Evolutionary conservation across 2,888 invertebrate species (phyloP).

Genomic region (Phragmatobia fuliginosa): DNA sequence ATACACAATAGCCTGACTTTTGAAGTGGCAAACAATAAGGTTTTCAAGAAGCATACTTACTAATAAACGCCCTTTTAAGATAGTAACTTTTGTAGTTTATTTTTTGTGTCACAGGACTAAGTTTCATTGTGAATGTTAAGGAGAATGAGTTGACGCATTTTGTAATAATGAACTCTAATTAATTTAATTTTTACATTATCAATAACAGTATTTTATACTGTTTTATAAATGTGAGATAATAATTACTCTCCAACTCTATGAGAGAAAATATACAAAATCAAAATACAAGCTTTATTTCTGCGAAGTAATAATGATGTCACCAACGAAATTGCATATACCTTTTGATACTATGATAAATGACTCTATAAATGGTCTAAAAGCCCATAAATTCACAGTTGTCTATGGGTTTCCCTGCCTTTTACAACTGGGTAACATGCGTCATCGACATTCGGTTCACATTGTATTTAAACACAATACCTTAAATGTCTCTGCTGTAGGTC

Average conservation of each 20-base stretch:
- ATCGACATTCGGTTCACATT: slow-evolving; percentile 12
- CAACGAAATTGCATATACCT: not conserved
- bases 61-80: slow-evolving; percentile 56
- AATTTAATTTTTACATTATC: not conserved
- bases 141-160: slow-evolving; percentile 20
- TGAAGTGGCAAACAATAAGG: slow-evolving; percentile 52
- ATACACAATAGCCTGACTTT: slow-evolving; percentile 47
- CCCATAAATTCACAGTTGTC: not conserved
- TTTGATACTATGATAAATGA: not conserved
- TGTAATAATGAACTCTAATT: not conserved
- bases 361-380: not conserved
- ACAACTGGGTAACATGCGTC: not conserved
- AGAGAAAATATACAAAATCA: not conserved
- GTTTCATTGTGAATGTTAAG: slow-evolving; percentile 33
- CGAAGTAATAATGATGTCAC: not conserved
- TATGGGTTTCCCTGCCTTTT: not conserved
- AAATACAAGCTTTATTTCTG: not conserved
- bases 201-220: not conserved
- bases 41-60: slow-evolving; percentile 43
- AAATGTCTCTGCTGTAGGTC: slow-evolving; percentile 40
- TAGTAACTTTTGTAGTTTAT: slow-evolving; percentile 49
- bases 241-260: not conserved
- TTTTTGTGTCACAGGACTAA: slow-evolving; percentile 41
- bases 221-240: not conserved
- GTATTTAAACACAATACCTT: slow-evolving; percentile 36